Base-by-base conservation (phyloP, 2,888 invertebrate genomes). In the Myopa tessellatipennis region DNA sequence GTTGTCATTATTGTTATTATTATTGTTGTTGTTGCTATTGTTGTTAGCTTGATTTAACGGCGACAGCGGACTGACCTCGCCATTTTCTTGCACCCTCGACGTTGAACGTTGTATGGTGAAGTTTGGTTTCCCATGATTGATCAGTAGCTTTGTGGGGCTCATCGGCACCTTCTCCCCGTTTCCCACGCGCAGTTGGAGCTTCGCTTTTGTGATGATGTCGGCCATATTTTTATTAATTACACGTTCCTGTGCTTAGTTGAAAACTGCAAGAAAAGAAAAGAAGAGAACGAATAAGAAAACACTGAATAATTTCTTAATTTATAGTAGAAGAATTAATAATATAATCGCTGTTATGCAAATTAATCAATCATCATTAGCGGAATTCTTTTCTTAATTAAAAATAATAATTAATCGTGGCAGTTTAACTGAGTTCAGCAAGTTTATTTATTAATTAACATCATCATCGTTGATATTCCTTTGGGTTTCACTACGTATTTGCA, bases 41-140 rank as follows among this genome's bases (percentile, higher is more conserved):
- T 70, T 76, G 34, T 74, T 74, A 50, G 71, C 65, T 60, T 78
- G 78, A 60, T 81, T 77, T 68, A 82, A 81, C 68, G 84, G 82
- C 63, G 84, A 82, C 77, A 83, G 45, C 26, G 85, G 83, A 76
- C 81, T 83, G 26, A 36, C 18, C 60, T 77, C 79, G 60, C 82
- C 84, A 80, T 86, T 86, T 79, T 83, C 83, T 74, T 83, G 81
- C 10, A 75, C 63, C 65, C 82, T 86, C 18, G 84, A 83, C 16
- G 73, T 18, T 55, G 85, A 81, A 65, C 85, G 83, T 77, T 85
- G 83, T 77, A 89, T 89, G 78, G 88, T 89, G 70, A 89, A 89
- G 83, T 89, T 89, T 26, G 89, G 89, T 79, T 89, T 89, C 78
- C 89, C 89, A 79, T 89, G 89, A 80, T 81, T 89, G 55, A 89